Evolutionary conservation across 2,888 invertebrate genomes (phyloP).

Genomic region (Eurois occulta): DNA sequence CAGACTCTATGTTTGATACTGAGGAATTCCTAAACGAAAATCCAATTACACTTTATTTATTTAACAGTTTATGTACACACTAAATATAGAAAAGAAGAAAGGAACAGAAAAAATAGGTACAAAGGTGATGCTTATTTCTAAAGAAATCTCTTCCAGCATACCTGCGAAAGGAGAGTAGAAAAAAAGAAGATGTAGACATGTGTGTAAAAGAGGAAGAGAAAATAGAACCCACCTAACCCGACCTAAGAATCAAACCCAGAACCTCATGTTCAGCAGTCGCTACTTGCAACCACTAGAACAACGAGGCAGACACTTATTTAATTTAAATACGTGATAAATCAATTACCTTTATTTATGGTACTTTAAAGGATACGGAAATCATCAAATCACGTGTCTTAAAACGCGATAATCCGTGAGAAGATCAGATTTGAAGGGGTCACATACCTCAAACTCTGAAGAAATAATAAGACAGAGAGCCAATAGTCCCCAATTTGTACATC

Average conservation of each 20-base stretch:
- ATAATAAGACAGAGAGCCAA: neutral
- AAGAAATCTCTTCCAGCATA: no score
- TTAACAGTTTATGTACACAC: no score
- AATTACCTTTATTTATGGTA: neutral
- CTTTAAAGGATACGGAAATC: neutral
- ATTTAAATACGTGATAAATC: neutral
- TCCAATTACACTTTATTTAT: neutral
- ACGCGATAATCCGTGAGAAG: neutral
- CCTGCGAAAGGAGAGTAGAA: no score
- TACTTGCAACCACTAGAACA: neutral
- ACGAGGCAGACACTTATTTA: neutral
- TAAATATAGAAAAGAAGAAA: no score
- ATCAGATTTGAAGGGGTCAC: neutral
- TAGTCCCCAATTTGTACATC: slow-evolving; percentile 9
- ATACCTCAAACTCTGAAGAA: neutral
- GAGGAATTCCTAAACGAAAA: neutral
- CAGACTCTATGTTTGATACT: neutral
- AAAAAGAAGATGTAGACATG: no score
- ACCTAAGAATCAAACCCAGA: neutral
- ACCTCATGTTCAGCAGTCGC: neutral
- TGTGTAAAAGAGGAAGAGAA: no score
- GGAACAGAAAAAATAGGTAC: no score
- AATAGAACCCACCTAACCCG: no score
- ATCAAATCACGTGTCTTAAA: neutral
- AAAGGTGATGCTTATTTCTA: no score